Evolutionary conservation across 2,888 invertebrate species (phyloP).

Genomic region (Amphiduros pacificus): DNA sequence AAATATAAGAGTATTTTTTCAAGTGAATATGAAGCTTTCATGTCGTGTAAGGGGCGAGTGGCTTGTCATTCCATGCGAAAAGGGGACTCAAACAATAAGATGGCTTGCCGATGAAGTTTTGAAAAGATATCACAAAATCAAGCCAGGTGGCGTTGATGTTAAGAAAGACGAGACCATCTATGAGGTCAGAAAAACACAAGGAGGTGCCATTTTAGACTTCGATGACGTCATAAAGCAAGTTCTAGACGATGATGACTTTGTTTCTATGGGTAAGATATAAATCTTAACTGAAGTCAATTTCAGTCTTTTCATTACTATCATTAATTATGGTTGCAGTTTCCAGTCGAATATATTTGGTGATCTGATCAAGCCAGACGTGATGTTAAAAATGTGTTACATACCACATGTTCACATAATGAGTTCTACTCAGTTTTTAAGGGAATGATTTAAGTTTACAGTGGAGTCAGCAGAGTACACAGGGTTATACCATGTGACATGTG

Average conservation of each 20-base stretch:
- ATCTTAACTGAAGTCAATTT: no score
- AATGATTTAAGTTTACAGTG: no score
- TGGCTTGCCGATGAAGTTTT: conserved; percentile 65
- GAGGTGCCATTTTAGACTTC: conserved; percentile 66
- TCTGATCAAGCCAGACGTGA: no score
- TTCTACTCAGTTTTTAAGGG: no score
- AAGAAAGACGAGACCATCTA: conserved; percentile 45
- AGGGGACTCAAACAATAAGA: conserved; percentile 60
- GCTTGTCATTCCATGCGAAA: conserved; percentile 65
- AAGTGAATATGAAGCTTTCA: conserved; percentile 64
- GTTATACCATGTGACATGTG: no score
- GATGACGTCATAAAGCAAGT: conserved; percentile 65
- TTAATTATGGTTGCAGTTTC: no score
- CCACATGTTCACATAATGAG: no score
- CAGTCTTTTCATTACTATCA: no score
- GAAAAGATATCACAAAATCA: conserved; percentile 16
- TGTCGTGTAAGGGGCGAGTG: conserved; percentile 65
- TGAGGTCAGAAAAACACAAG: conserved; percentile 65
- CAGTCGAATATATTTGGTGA: no score
- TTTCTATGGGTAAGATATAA: conserved; percentile 64
- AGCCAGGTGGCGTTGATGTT: conserved; percentile 26
- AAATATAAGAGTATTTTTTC: no score
- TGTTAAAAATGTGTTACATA: no score
- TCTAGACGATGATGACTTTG: conserved; percentile 68
- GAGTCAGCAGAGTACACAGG: no score